Conservation (phyloP, 2,113 vertebrate species). For the Leucosticte australis region DNA sequence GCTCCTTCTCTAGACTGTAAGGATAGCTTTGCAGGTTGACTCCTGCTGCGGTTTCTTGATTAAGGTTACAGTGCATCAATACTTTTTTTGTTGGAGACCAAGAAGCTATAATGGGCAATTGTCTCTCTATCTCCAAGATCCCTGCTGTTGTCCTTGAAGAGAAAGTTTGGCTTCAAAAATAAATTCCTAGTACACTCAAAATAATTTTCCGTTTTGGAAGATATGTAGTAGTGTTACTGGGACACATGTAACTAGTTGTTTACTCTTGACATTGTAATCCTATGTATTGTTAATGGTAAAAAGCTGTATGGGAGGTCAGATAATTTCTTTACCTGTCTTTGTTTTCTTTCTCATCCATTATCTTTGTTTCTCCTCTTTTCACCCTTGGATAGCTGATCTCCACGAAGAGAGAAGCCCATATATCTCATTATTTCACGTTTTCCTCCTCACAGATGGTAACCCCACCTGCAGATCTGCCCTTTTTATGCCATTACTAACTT, state of each 20-base stretch:
- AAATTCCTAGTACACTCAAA: not conserved
- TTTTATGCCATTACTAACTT: slow-evolving; percentile 38
- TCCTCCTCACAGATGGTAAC: slow-evolving; percentile 46
- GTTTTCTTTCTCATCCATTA: not conserved
- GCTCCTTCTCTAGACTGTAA: not conserved
- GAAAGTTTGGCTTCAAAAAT: not conserved
- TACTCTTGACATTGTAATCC: not conserved
- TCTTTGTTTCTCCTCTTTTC: slow-evolving; percentile 32
- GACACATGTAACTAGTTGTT: not conserved
- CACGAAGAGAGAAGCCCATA: not conserved
- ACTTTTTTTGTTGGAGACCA: not conserved
- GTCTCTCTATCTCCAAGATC: not conserved
- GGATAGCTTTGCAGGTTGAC: not conserved
- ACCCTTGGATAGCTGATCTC: slow-evolving; percentile 35
- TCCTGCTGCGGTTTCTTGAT: not conserved
- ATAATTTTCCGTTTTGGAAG: not conserved
- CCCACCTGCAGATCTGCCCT: slow-evolving; percentile 51
- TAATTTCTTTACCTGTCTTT: slow-evolving; percentile 20
- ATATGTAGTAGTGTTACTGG: not conserved
- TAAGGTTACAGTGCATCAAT: not conserved
- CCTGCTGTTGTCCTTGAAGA: not conserved
- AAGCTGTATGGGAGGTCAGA: not conserved
- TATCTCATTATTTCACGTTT: slow-evolving; percentile 47
- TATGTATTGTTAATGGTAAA: not conserved
- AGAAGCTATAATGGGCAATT: not conserved